These are phyloP conservation scores for Lathamus discolor DNA, from an alignment of 2,113 vertebrate genomes.

Conservation along the genomic window DNA sequence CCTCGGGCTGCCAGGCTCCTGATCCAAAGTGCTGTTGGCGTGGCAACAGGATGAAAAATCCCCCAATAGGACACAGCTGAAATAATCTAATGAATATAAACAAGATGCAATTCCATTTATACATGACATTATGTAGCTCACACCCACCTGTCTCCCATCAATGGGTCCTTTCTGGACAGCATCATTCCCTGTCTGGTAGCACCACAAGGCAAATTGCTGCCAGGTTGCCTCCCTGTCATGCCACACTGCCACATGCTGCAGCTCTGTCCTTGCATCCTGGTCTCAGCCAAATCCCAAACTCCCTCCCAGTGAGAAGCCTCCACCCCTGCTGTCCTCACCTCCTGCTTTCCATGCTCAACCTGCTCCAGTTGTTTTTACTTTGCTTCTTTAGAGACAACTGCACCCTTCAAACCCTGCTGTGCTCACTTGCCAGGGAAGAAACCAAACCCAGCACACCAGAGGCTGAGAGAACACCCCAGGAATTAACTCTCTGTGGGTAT, in stretches of 20 bases:
- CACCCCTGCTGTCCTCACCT: neutral
- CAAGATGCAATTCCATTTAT: neutral
- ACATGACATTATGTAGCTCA: too few species aligned
- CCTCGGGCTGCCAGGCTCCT: neutral
- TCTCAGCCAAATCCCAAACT: neutral
- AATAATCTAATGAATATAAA: neutral
- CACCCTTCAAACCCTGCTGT: neutral
- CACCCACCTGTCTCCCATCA: neutral
- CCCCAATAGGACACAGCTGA: neutral
- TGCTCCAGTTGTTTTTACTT: neutral
- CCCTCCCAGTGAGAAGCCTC: neutral
- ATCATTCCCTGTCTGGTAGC: neutral
- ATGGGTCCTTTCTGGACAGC: neutral
- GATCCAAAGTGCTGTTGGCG: neutral
- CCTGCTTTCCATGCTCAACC: neutral
- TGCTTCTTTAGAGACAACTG: neutral
- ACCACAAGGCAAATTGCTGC: fast-evolving
- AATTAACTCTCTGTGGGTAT: neutral
- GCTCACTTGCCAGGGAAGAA: neutral
- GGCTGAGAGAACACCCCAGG: neutral
- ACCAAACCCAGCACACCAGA: neutral
- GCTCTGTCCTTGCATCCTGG: neutral
- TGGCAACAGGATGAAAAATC: neutral
- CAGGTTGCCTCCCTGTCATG: fast-evolving
- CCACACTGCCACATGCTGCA: neutral